Evolutionary conservation across 2,888 invertebrate species (phyloP), one percentile per base, ranked within the genome.

Genomic region (Machimus atricapillus): DNA sequence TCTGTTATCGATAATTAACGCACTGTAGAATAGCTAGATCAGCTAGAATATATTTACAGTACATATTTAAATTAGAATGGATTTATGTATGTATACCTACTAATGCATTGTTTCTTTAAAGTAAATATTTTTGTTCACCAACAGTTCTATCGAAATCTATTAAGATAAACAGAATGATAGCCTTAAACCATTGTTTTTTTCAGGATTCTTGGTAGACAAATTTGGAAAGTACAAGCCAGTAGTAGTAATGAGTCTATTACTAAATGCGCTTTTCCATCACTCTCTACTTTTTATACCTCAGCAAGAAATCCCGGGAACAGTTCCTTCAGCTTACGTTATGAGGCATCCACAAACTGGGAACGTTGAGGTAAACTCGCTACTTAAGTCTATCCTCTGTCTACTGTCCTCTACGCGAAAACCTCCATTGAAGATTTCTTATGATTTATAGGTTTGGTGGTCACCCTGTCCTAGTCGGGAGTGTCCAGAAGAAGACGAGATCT

Each of bases 181-280:
- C 34, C 34, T 7, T 1, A 34, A 34, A 40, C 12, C 23, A 27
- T 66, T 66, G 8, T 9, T 12, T 23, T 5, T 93, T 94, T 88
- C 93, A 96, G 96, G 96, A 89, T 96, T 96, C 91, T 93, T 97
- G 89, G 97, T 97, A 88, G 97, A 98, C 92, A 97, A 96, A 92
- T 96, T 97, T 90, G 97, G 97, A 85, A 95, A 96, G 91, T 97
- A 97, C 93, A 97, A 97, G 91, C 95, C 96, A 0, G 96, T 97
- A 34, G 95, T 98, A 87, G 95, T 97, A 89, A 94, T 96, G 87
- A 96, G 96, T 87, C 94, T 97, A 89, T 93, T 97, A 87, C 92
- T 96, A 88, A 96, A 96, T 90, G 97, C 97, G 6, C 93, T 95
- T 1, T 95, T 97, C 90, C 97, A 97, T 92, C 96, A 97, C 91